These are phyloP conservation scores for Boloria selene DNA, from an alignment of 2,888 invertebrate genomes.

Conservation along the genomic window DNA sequence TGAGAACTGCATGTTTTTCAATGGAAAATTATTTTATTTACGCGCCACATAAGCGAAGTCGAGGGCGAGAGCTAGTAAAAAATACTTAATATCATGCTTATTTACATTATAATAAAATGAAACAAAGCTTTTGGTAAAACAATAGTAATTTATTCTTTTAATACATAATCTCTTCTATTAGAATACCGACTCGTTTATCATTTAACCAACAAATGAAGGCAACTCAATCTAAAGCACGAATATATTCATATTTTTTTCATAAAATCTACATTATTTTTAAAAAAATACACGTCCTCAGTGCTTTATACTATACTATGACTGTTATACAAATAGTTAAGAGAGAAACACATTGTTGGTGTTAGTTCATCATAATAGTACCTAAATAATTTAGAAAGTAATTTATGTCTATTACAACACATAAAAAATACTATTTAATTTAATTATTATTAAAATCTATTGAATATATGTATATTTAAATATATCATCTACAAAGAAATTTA, in stretches of 20 bases:
- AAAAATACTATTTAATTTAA: no score
- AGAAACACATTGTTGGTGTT: slow-evolving; percentile 31
- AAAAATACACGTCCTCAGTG: slow-evolving; percentile 82
- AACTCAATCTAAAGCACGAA: slow-evolving; percentile 65
- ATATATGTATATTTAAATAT: neutral
- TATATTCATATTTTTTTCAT: slow-evolving; percentile 42
- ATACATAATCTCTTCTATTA: slow-evolving; percentile 51
- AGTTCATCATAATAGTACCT: neutral
- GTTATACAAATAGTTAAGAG: slow-evolving; percentile 29
- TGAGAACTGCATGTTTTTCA: no score
- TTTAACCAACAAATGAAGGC: slow-evolving; percentile 54
- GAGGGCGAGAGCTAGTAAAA: no score
- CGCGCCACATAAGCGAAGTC: no score
- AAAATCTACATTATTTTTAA: slow-evolving; percentile 70
- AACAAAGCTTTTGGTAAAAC: slow-evolving; percentile 57
- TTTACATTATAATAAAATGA: slow-evolving; percentile 32
- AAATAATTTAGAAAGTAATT: neutral
- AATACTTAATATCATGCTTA: no score
- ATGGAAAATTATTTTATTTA: no score
- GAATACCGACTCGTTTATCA: slow-evolving; percentile 38
- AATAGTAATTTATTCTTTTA: slow-evolving; percentile 63
- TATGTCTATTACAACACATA: no score
- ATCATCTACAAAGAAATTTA: neutral
- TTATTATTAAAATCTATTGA: no score
- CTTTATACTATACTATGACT: slow-evolving; percentile 65